Evolutionary conservation across 2,797 vertebrate species (phyloP).

Genomic region (Microchirus variegatus): DNA sequence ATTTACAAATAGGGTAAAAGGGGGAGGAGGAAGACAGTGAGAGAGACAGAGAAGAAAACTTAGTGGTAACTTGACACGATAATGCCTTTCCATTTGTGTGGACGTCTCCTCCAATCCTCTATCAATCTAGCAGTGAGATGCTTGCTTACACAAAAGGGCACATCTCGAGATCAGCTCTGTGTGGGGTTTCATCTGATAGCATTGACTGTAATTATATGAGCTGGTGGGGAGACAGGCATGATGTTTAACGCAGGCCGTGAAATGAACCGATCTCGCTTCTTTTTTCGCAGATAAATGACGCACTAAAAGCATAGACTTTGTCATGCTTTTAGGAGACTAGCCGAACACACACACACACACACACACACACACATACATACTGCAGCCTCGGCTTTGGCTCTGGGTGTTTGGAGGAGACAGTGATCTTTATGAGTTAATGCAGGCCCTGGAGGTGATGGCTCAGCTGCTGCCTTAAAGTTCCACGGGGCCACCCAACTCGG

Average conservation of each 20-base stretch:
- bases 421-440: conserved; percentile 72
- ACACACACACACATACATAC: conserved; percentile 2
- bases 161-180: conserved; percentile 64
- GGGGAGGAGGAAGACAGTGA: conserved; percentile 23
- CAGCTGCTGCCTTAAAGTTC: conserved; percentile 53
- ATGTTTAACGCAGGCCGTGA: conserved; percentile 31
- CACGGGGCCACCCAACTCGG: conserved; percentile 69
- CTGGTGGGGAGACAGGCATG: conserved; percentile 37
- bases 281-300: conserved; percentile 14
- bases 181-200: conserved; percentile 75
- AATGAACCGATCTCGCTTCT: conserved; percentile 40
- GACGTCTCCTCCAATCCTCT: conserved; percentile 65
- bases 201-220: conserved; percentile 70
- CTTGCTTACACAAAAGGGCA: conserved; percentile 67
- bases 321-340: conserved; percentile 36
- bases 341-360: conserved; percentile 15
- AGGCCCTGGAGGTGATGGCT: conserved; percentile 73
- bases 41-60: conserved; percentile 30
- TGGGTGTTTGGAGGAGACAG: conserved; percentile 60
- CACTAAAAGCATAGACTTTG: conserved; percentile 52
- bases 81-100: conserved; percentile 70
- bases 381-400: conserved; percentile 32
- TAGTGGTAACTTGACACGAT: conserved; percentile 62
- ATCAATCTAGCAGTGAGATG: conserved; percentile 69
- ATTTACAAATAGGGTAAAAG: background rate